These are phyloP conservation scores for Gobionotothen gibberifrons DNA, from an alignment of 2,797 vertebrate species.

Conservation along the genomic window DNA sequence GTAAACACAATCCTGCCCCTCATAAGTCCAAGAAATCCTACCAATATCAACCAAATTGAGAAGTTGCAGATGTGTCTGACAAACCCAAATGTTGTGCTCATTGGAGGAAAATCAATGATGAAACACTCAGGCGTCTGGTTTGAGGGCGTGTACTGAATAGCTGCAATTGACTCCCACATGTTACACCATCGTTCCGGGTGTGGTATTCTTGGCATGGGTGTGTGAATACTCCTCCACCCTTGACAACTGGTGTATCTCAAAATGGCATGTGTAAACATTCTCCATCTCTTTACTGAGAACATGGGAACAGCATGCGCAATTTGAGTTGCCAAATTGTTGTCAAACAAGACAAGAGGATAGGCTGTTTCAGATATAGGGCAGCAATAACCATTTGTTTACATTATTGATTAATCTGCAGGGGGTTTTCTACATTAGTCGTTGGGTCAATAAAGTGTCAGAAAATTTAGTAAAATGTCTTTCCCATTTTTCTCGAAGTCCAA, in stretches of 20 bases:
- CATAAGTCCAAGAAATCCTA: not conserved
- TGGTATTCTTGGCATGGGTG: slow-evolving; percentile 27
- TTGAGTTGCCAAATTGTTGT: not conserved
- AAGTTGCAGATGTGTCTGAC: slow-evolving; percentile 5
- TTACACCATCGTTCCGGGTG: slow-evolving; percentile 35
- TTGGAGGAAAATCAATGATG: slow-evolving; percentile 46
- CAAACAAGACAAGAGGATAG: not conserved
- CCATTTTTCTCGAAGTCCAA: no score
- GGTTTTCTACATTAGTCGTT: no score
- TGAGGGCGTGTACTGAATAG: not conserved
- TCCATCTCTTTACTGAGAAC: not conserved
- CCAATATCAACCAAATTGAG: not conserved
- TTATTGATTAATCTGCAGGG: not conserved
- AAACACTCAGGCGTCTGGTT: slow-evolving; percentile 12
- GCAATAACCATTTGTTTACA: no score
- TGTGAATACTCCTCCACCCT: slow-evolving; percentile 22
- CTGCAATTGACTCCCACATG: slow-evolving; percentile 14
- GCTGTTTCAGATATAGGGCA: not conserved
- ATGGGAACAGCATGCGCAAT: not conserved
- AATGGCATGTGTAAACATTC: not conserved
- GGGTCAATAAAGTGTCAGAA: no score
- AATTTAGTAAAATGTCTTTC: no score
- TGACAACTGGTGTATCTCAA: not conserved
- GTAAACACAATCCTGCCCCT: slow-evolving; percentile 8
- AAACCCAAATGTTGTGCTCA: slow-evolving; percentile 29